phyloP scores from a whole-genome alignment of 2,888 invertebrate genomes.

The Anthophora plumipes region DNA sequence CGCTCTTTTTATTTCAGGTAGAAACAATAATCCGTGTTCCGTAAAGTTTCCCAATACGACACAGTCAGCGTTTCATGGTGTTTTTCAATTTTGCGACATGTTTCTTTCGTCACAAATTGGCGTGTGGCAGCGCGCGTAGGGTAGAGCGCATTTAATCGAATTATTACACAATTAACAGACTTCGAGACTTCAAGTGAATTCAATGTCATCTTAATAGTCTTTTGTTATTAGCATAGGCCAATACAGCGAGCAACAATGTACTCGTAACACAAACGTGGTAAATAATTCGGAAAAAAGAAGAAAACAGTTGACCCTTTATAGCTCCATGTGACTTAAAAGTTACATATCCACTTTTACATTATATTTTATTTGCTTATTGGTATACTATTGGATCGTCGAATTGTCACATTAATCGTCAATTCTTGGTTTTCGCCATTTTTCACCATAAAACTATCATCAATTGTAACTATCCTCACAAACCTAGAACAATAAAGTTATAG shows the following conservation, averaged over 20 bases:
- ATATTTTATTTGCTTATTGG: no score
- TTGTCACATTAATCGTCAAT: no score
- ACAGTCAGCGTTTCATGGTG: not conserved
- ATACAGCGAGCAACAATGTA: not conserved
- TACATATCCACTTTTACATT: no score
- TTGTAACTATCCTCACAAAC: no score
- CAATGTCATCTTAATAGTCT: constrained; percentile 22
- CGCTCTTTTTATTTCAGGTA: no score
- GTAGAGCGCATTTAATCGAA: constrained; percentile 61
- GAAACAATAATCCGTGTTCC: not conserved
- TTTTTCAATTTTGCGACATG: not conserved
- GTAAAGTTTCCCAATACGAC: not conserved
- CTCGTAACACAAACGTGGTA: not conserved
- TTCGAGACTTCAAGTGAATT: constrained; percentile 23
- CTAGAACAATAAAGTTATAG: no score
- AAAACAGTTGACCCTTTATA: no score
- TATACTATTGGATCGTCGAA: no score
- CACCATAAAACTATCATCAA: no score
- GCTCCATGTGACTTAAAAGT: no score
- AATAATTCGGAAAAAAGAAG: no score
- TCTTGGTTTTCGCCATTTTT: no score
- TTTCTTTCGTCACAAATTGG: constrained; percentile 18
- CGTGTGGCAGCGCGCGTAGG: constrained; percentile 31
- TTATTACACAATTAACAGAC: constrained; percentile 30
- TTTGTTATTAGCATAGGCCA: not conserved